A percentile compares a stretch with the other conserved stretches of the same genome.
Evolutionary conservation across 2,888 invertebrate genomes (phyloP).

Genomic region (Tetranychus truncatus): DNA sequence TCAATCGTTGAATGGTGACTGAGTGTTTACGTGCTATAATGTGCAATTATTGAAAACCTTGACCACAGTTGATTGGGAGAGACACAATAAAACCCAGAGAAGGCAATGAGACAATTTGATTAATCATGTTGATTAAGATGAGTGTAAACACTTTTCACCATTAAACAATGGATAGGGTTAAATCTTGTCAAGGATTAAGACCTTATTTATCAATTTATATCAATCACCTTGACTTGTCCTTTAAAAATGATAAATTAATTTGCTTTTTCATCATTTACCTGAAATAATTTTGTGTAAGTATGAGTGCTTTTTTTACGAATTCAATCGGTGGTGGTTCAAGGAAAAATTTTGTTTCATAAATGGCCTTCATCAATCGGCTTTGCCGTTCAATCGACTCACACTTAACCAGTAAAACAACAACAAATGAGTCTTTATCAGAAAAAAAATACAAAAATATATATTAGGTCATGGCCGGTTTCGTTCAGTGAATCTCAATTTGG

Average conservation of each 20-base stretch:
- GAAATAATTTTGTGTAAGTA: background rate
- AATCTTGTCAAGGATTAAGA: too few species aligned
- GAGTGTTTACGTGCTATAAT: too few species aligned
- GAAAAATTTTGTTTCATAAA: background rate
- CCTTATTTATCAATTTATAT: too few species aligned
- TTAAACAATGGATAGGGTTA: too few species aligned
- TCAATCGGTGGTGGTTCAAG: background rate
- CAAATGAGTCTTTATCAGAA: background rate
- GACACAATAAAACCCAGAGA: too few species aligned
- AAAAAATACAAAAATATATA: background rate
- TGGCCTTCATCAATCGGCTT: background rate
- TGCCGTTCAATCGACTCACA: background rate
- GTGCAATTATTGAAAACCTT: too few species aligned
- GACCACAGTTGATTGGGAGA: too few species aligned
- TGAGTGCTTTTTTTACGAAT: background rate
- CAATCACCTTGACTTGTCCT: background rate
- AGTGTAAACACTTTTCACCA: too few species aligned
- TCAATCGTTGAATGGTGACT: background rate
- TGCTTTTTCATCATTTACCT: background rate
- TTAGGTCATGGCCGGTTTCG: background rate
- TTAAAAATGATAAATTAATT: background rate
- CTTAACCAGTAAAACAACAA: background rate
- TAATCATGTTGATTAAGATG: too few species aligned
- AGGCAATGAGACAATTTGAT: too few species aligned
- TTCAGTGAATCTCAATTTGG: conserved; percentile 1